Evolutionary conservation across 2,797 vertebrate genomes (phyloP).

Genomic region (Alcedo quadribrachys): DNA sequence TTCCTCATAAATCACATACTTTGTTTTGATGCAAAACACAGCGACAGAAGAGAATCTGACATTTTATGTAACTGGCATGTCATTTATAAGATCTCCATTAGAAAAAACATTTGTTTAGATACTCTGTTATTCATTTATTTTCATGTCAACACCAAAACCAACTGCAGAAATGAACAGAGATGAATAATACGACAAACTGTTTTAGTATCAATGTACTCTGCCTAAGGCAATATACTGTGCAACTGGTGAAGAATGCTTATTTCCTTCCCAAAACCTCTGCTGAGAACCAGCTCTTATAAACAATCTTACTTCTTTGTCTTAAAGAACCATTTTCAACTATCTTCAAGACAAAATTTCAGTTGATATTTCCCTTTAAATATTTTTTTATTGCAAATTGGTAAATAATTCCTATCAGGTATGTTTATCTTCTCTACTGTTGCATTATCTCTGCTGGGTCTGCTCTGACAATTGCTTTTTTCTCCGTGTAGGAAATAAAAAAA

Average conservation of each 20-base stretch:
- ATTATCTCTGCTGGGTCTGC: neutral
- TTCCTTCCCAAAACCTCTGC: conserved; percentile 71
- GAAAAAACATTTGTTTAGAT: conserved; percentile 71
- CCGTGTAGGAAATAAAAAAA: neutral
- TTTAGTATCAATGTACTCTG: conserved; percentile 56
- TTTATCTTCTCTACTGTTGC: neutral
- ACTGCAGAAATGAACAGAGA: conserved; percentile 51
- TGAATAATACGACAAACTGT: conserved; percentile 53
- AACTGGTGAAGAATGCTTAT: conserved; percentile 71
- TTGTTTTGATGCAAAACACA: conserved; percentile 65
- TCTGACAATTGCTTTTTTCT: neutral
- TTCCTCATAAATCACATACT: conserved; percentile 60
- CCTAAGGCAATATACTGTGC: conserved; percentile 72
- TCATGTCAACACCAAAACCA: conserved; percentile 65
- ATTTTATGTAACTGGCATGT: conserved; percentile 61
- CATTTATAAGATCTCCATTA: conserved; percentile 59
- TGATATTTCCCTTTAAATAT: conserved; percentile 2
- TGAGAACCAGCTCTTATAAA: conserved; percentile 60
- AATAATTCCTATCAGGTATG: neutral
- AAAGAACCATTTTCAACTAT: conserved; percentile 21
- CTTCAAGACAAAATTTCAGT: neutral
- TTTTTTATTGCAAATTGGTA: conserved; percentile 29
- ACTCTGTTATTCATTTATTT: conserved; percentile 69
- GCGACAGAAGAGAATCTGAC: conserved; percentile 38
- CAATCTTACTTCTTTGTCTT: conserved; percentile 46